phyloP scores from a whole-genome alignment of 2,113 vertebrate genomes.

The Nycticorax nycticorax region DNA sequence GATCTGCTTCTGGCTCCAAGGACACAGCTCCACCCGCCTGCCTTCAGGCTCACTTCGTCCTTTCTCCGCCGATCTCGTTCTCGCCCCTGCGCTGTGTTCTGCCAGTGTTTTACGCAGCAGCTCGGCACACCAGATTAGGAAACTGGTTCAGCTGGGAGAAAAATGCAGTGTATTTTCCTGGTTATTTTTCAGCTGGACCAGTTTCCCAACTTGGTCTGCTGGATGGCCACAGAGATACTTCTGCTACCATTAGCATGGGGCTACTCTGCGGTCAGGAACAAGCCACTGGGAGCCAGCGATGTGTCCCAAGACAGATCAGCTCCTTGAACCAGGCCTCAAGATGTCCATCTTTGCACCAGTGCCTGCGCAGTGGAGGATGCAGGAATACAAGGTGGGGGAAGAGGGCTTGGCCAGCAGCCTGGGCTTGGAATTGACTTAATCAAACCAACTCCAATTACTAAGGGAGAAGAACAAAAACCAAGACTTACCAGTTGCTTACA shows the following conservation, averaged over 20 bases:
- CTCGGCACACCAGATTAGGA: background rate
- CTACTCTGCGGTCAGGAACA: background rate
- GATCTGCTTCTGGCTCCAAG: background rate
- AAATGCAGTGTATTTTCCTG: fast-evolving
- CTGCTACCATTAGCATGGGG: background rate
- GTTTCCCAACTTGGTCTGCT: background rate
- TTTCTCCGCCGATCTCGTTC: background rate
- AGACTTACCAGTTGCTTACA: background rate
- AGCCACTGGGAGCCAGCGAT: background rate
- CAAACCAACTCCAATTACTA: background rate
- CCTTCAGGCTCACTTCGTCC: background rate
- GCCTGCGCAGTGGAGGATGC: background rate
- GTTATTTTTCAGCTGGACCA: background rate
- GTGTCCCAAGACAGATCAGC: fast-evolving
- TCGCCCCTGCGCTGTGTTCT: background rate
- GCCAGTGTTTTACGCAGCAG: background rate
- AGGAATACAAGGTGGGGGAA: background rate
- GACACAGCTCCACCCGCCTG: background rate
- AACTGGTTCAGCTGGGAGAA: background rate
- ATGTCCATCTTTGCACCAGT: background rate
- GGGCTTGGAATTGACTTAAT: background rate
- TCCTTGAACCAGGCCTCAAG: background rate
- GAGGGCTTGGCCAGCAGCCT: background rate
- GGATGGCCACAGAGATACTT: background rate
- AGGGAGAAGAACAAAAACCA: background rate